Evolutionary conservation across 2,888 invertebrate genomes (phyloP), one percentile per base, ranked within the genome.

Genomic region (Hipparchia semele): DNA sequence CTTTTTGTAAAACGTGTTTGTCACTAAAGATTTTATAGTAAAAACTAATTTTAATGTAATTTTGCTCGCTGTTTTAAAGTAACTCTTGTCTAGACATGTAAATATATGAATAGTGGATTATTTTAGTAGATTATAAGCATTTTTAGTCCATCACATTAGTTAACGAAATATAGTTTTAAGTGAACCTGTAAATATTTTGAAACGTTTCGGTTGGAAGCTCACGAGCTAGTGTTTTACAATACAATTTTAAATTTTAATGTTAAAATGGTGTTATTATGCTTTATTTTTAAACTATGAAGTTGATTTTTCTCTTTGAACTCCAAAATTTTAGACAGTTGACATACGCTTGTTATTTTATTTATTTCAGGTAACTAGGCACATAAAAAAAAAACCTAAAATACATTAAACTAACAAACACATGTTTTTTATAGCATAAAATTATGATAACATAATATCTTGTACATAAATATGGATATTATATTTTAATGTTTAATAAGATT

Each of bases 111-210:
- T 80, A 82, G 82, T 84, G 86, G 84, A 76, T 80, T 74, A 75
- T 62, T 33, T 77, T 79, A 78, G 74, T 73, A 74, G 68, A 81
- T 80, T 79, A 86, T 83, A 77, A 79, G 80, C 39, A 39, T 4
- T 82, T 86, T 67, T 59, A 68, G 86, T 87, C 85, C 88, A 88
- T 88, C 86, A 88, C 87, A 87, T 74, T 87, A 33, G 71, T 83
- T 86, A 77, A 78, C 83, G 85, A 83, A 81, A 81, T 10, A 54
- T 54, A 56, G 46, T 56, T 67, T 72, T 72, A 68, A 56, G 54
- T 51, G 49, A 8, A 56, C 56, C 13, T 71, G 66, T 66, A 71
- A 67, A 54, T 67, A 71, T 67, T 46, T 51, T 49, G 39, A 56
- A 59, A 39, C 10, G n/a, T 49, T 56, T 72, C 46, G 46, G 67